These are phyloP conservation scores for Silurus asotus DNA, from an alignment of 2,113 vertebrate species.

Conservation along the genomic window DNA sequence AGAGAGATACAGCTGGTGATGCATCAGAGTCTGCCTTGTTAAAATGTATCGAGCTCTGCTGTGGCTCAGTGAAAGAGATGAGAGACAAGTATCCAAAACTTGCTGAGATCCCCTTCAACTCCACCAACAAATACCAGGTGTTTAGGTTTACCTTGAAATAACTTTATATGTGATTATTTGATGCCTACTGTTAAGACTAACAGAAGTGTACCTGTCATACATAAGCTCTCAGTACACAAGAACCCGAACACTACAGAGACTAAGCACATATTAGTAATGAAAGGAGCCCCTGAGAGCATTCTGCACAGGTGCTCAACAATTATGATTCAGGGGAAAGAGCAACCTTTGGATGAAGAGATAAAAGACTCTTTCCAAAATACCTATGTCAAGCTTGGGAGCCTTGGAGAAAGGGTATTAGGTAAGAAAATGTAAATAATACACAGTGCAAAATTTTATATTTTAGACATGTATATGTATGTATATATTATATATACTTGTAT, in stretches of 20 bases:
- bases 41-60: conserved; percentile 89
- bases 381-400: conserved; percentile 85
- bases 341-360: conserved; percentile 81
- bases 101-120: conserved; percentile 90
- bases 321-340: conserved; percentile 81
- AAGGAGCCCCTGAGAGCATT: conserved; percentile 88
- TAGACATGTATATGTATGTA: too few species aligned
- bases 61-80: conserved; percentile 81
- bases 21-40: conserved; percentile 90
- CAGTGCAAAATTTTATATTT: neutral
- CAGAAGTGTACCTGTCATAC: neutral
- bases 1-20: conserved; percentile 85
- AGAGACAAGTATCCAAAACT: conserved; percentile 81
- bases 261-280: conserved; percentile 85
- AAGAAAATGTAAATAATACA: neutral
- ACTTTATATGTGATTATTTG: neutral
- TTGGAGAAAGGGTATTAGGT: conserved; percentile 87
- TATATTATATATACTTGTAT: neutral
- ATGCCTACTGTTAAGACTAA: neutral
- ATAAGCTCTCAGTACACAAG: conserved; percentile 85
- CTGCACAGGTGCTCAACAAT: conserved; percentile 85
- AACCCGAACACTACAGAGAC: conserved; percentile 65
- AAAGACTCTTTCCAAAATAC: conserved; percentile 84
- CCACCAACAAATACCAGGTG: conserved; percentile 93
- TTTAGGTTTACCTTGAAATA: neutral